phyloP scores from a whole-genome alignment of 2,888 invertebrate genomes.

The Selenia dentaria region DNA sequence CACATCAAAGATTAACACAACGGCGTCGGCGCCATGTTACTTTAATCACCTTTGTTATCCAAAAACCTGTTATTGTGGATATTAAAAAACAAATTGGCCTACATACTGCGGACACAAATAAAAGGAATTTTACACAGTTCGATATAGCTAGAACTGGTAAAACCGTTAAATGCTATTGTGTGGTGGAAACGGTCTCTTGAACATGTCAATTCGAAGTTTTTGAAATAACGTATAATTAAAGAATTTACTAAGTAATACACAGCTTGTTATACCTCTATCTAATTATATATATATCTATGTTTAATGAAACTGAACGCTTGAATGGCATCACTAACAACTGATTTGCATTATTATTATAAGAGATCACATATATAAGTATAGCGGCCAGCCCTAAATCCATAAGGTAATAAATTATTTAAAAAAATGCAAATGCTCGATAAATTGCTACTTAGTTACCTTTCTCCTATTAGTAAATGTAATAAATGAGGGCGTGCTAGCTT shows the following conservation, averaged over 20 bases:
- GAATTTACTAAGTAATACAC: constrained; percentile 13
- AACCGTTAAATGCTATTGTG: constrained; percentile 67
- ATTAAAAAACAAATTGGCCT: constrained; percentile 68
- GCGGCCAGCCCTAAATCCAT: constrained; percentile 28
- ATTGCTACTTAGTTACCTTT: constrained; percentile 6
- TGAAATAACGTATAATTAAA: constrained; percentile 4
- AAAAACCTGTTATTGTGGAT: constrained; percentile 68
- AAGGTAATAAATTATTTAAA: constrained; percentile 22
- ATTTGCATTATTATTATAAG: constrained; percentile 28
- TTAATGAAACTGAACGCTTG: constrained; percentile 21
- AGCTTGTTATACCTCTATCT: too few species aligned
- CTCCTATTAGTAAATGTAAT: constrained; percentile 6
- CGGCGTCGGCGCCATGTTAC: constrained; percentile 47
- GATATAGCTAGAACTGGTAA: constrained; percentile 57
- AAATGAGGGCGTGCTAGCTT: constrained; percentile 1
- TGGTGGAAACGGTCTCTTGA: constrained; percentile 44
- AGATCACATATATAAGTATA: constrained; percentile 24
- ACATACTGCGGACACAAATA: constrained; percentile 69
- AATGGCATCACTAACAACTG: constrained; percentile 12
- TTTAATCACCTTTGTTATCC: constrained; percentile 49
- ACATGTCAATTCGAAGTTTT: constrained; percentile 37
- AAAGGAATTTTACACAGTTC: constrained; percentile 67
- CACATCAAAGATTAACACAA: constrained; percentile 54
- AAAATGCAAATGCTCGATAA: constrained; percentile 18
- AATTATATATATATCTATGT: too few species aligned